These are phyloP conservation scores for Nemopilema nomurai DNA, from an alignment of 30 jellyfish, hydroid and myxozoan species.

Conservation along the genomic window DNA sequence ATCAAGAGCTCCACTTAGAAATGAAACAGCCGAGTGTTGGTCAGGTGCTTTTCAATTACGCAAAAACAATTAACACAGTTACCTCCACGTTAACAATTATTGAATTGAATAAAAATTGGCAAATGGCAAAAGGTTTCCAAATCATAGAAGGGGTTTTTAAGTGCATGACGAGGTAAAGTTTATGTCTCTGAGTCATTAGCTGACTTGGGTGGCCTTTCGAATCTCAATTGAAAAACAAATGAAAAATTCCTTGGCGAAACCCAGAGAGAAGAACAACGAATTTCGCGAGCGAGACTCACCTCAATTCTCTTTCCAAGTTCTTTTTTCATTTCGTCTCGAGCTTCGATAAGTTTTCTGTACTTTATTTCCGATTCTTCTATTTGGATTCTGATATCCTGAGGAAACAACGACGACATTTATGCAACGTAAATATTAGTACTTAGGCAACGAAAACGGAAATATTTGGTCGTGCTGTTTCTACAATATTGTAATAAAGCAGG, in stretches of 20 bases:
- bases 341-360: slow-evolving; percentile 80
- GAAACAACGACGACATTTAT: background rate
- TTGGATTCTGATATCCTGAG: slow-evolving; percentile 63
- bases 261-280: background rate
- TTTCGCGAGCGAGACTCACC: slow-evolving; percentile 40
- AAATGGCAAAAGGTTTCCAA: too few species aligned
- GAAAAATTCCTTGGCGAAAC: background rate
- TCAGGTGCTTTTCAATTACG: too few species aligned
- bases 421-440: too few species aligned
- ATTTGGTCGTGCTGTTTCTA: background rate
- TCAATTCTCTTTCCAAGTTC: slow-evolving; percentile 81
- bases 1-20: too few species aligned
- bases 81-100: too few species aligned
- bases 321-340: slow-evolving; percentile 90
- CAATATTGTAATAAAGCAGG: background rate
- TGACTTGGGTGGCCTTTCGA: too few species aligned
- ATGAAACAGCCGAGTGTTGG: too few species aligned
- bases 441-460: background rate
- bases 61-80: too few species aligned
- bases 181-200: too few species aligned
- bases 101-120: too few species aligned
- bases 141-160: too few species aligned
- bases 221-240: background rate
- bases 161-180: too few species aligned
- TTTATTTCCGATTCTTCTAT: slow-evolving; percentile 86